Evolutionary conservation across 2,113 vertebrate genomes (phyloP).

Genomic region (Strix aluco): DNA sequence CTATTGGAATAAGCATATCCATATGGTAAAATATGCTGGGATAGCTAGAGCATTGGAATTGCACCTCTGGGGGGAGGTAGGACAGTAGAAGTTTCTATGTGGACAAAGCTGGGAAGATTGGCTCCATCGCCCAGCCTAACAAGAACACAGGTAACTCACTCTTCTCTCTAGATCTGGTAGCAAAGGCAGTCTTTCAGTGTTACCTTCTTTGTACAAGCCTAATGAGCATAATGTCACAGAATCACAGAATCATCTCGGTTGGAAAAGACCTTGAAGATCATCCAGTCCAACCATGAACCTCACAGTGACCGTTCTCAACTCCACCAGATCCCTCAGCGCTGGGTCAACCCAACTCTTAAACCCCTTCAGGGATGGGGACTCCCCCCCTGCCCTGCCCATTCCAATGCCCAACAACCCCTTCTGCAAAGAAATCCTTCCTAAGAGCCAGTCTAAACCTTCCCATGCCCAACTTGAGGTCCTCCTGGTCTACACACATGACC

Average conservation of each 20-base stretch:
- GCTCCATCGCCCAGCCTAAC: background rate
- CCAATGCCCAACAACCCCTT: too few relatives aligned
- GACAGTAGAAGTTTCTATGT: background rate
- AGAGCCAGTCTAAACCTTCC: too few relatives aligned
- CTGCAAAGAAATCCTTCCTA: too few relatives aligned
- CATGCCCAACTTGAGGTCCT: background rate
- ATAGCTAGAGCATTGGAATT: background rate
- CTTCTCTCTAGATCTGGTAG: background rate
- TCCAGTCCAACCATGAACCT: too few relatives aligned
- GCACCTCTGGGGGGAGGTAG: background rate
- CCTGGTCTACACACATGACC: background rate
- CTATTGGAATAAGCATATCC: background rate
- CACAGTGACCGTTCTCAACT: too few relatives aligned
- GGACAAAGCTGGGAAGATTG: background rate
- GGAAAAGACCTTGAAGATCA: too few relatives aligned
- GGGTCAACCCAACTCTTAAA: too few relatives aligned
- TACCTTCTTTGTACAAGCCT: background rate
- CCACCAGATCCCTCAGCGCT: too few relatives aligned
- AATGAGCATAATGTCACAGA: background rate
- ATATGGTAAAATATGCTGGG: background rate
- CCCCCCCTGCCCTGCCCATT: too few relatives aligned
- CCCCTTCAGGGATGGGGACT: too few relatives aligned
- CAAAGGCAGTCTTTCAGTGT: background rate
- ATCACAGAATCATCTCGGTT: too few relatives aligned
- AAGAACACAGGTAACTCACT: background rate